These are phyloP conservation scores for Globia sparganii DNA, from an alignment of 2,888 invertebrate species.

Conservation along the genomic window DNA sequence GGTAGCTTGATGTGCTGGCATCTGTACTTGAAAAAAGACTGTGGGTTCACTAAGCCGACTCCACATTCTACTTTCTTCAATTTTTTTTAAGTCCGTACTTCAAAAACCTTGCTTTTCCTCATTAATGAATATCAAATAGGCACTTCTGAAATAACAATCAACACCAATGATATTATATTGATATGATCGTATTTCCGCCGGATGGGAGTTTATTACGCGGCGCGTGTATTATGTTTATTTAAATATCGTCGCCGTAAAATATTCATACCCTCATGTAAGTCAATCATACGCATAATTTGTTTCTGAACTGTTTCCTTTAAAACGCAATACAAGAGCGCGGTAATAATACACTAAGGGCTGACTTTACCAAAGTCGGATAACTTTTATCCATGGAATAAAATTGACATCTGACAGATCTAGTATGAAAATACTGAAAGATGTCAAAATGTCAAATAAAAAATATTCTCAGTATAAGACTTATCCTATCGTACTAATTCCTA, in stretches of 20 bases:
- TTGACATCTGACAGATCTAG: too few relatives aligned
- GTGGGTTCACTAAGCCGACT: not conserved
- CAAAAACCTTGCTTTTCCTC: not conserved
- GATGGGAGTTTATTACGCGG: not conserved
- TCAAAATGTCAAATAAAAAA: too few relatives aligned
- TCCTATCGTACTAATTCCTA: too few relatives aligned
- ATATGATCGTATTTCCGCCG: not conserved
- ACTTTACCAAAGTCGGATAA: too few relatives aligned
- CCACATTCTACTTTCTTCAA: too few relatives aligned
- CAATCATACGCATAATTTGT: not conserved
- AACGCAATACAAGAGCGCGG: not conserved
- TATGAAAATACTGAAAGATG: too few relatives aligned
- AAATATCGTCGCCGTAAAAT: not conserved
- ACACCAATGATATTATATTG: not conserved
- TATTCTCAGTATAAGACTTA: too few relatives aligned
- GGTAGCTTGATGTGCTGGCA: too few relatives aligned
- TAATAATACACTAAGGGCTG: not conserved
- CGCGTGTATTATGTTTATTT: slow-evolving; percentile 15
- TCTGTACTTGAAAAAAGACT: not conserved
- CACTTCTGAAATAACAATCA: slow-evolving; percentile 19
- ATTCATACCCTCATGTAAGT: not conserved
- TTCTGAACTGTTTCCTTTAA: not conserved
- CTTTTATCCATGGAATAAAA: too few relatives aligned
- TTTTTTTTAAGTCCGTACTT: not conserved
- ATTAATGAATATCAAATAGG: not conserved